Evolutionary conservation across 53 echinoderm and acorn worm species (phyloP).

Genomic region (Apostichopus leukothele): DNA sequence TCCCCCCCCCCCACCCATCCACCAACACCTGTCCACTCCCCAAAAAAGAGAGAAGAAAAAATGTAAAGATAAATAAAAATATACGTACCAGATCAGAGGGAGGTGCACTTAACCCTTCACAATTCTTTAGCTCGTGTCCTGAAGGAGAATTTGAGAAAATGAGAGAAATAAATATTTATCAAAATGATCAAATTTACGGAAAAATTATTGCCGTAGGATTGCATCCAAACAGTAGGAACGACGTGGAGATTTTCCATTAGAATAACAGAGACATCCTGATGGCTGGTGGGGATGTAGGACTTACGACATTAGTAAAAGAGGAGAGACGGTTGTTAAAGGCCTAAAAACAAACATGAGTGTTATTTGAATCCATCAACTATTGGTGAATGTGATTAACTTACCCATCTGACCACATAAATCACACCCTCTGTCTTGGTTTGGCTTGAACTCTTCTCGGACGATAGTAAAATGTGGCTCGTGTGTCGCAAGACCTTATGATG

Average conservation of each 20-base stretch:
- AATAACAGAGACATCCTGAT: no score
- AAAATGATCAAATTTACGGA: no score
- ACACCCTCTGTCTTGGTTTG: conserved; percentile 86
- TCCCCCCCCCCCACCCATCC: no score
- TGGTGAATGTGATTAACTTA: conserved; percentile 41
- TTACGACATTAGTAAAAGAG: not conserved
- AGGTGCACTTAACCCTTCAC: conserved; percentile 29
- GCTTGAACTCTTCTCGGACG: conserved; percentile 97
- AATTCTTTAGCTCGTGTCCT: conserved; percentile 34
- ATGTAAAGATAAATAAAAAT: not conserved
- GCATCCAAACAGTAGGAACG: no score
- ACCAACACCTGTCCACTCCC: no score
- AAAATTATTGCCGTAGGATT: no score
- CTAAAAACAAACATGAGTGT: no score
- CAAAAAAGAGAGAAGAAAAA: not conserved
- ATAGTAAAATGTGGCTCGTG: conserved; percentile 97
- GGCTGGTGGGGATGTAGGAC: no score
- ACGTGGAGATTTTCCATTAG: no score
- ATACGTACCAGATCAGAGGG: not conserved
- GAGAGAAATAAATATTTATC: no score
- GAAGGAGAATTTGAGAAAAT: not conserved
- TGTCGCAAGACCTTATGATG: conserved; percentile 75
- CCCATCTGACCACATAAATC: conserved; percentile 92
- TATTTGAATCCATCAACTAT: not conserved
- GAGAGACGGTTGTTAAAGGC: no score